phyloP scores from a whole-genome alignment of 2,888 invertebrate species.

The Chaetoderma sp. region DNA sequence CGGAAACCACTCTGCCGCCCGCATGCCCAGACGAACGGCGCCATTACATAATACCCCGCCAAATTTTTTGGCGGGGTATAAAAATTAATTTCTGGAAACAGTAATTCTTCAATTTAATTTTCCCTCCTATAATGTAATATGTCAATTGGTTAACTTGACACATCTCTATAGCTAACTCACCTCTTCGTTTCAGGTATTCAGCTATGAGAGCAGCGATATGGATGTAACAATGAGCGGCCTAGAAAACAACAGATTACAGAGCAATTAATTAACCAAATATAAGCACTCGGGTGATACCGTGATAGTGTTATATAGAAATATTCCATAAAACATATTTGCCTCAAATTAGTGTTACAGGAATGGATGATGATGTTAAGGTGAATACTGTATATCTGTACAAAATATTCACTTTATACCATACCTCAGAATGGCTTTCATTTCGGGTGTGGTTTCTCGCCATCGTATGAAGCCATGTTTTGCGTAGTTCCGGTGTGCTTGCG shows the following conservation, averaged over 20 bases:
- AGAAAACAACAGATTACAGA: too few relatives aligned
- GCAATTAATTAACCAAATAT: conserved; percentile 8
- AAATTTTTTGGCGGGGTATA: too few relatives aligned
- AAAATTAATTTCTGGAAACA: too few relatives aligned
- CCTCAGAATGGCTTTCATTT: conserved; percentile 89
- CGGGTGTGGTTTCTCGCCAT: conserved; percentile 87
- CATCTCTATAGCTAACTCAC: too few relatives aligned
- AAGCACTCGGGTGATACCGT: background rate
- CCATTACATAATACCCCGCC: too few relatives aligned
- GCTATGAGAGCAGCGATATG: conserved; percentile 96
- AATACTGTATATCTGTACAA: too few relatives aligned
- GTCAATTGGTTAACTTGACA: too few relatives aligned
- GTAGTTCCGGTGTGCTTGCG: conserved; percentile 91
- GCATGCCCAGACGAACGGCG: too few relatives aligned
- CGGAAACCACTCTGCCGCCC: too few relatives aligned
- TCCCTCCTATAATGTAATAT: too few relatives aligned
- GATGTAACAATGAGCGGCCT: conserved; percentile 93
- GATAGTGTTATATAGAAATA: background rate
- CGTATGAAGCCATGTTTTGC: conserved; percentile 96
- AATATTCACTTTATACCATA: conserved; percentile 68
- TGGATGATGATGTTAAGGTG: too few relatives aligned
- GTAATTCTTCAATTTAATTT: too few relatives aligned
- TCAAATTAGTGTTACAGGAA: background rate
- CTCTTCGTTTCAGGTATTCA: conserved; percentile 83
- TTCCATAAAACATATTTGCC: background rate